Base-by-base conservation (phyloP, 2,888 invertebrate genomes). In the Bombyx huttoni region DNA sequence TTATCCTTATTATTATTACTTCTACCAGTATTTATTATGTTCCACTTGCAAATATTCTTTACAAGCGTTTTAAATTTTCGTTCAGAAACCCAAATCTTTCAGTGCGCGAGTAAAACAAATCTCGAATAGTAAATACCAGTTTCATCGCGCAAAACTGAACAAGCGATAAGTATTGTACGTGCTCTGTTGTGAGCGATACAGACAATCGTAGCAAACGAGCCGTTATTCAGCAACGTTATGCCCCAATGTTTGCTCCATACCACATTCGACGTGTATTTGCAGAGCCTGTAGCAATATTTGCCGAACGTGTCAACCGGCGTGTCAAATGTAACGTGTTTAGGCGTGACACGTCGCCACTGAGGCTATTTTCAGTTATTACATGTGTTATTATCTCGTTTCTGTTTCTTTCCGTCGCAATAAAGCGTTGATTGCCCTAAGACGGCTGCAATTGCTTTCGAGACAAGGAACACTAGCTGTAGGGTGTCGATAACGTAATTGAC, bases 281-380 rank as follows among this genome's bases (percentile, higher is more conserved):
- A 64, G 68, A 78, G 78, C 75, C 73, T 76, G 77, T 78, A 78
- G 67, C 67, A 88, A 88, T 88, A 88, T 88, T 87, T 88, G 87
- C 74, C 59, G 87, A 86, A 87, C 87, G 88, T 88, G 87, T 78
- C 85, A 73, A 78, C 72, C 66, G 73, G 71, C 70, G 74, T 76
- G 79, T 75, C 81, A 83, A 83, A 79, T 75, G 75, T 70, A 69
- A 77, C 80, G 83, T 84, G 84, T 81, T 79, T 74, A 87, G 74
- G 78, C 83, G 76, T 69, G 75, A 79, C 87, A 87, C 85, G 85
- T 79, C 73, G 71, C 68, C 62, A 64, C 67, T 58, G 65, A 71
- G 68, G 71, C 70, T 76, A 75, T 77, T 79, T 75, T 73, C 70
- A 70, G 79, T 78, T 83, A 84, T 85, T 82, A 83, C 81, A 73